Conservation (phyloP, 2,888 invertebrate genomes). For the Seira musarum region DNA sequence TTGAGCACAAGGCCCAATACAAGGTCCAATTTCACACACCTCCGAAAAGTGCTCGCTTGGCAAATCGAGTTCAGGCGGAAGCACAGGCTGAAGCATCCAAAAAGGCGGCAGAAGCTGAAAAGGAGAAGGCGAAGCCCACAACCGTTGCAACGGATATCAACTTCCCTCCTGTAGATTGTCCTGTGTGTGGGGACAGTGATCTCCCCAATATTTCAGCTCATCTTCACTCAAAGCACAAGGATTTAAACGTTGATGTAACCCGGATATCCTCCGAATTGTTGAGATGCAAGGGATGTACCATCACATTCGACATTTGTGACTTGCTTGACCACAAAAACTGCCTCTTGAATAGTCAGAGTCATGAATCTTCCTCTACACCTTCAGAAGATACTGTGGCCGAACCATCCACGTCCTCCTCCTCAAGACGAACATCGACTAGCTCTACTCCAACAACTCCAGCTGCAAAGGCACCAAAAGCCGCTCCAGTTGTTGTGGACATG, state of each 20-base stretch:
- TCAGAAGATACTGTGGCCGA: conserved; percentile 11
- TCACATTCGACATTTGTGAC: conserved; percentile 67
- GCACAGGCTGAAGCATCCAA: conserved; percentile 29
- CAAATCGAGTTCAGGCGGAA: conserved; percentile 54
- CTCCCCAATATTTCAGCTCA: conserved; percentile 63
- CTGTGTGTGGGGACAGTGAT: conserved; percentile 64
- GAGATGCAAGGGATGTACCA: conserved; percentile 65
- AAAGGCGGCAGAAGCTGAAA: conserved; percentile 21
- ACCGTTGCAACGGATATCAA: conserved; percentile 19
- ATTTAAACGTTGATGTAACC: conserved; percentile 61
- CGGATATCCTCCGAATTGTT: conserved; percentile 59
- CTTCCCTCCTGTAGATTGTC: conserved; percentile 65
- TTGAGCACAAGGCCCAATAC: conserved; percentile 47
- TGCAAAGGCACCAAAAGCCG: neutral
- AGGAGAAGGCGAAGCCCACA: conserved; percentile 15
- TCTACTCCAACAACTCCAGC: neutral
- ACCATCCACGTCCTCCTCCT: neutral
- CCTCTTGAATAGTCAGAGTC: conserved; percentile 34
- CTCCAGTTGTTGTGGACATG: conserved; percentile 27
- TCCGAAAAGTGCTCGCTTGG: conserved; percentile 66
- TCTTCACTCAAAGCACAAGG: conserved; percentile 63
- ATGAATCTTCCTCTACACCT: neutral
- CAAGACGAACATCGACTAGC: conserved; percentile 21
- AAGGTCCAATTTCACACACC: conserved; percentile 56
- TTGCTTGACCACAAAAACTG: conserved; percentile 65